Base-by-base conservation (phyloP, 2,113 vertebrate genomes). In the Mirza zaza region DNA sequence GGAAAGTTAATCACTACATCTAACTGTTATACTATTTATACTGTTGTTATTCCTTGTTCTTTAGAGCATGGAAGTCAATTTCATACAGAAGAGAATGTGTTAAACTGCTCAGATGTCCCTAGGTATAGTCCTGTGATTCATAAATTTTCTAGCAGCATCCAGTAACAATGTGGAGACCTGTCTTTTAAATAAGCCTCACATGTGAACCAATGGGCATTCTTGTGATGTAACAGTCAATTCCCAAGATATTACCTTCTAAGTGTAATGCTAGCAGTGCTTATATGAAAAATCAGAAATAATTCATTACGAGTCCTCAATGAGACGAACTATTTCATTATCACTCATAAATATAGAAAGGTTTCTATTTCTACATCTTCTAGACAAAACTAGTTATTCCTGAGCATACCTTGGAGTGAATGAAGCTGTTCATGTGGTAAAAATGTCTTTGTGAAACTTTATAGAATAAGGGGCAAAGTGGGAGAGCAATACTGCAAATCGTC, bases 301-400 rank as follows among this genome's bases (percentile, higher is more conserved):
- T 94, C 29, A 96, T 81, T 63, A 48, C 21, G 87, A 50, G 80
- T 87, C 79, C 59, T 42, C 36, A 86, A 70, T 27, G 36, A 94
- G n/a, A 42, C 67, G 45, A 91, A 73, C 13, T 50, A 85, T 65
- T 90, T 77, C 39, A 80, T 87, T 84, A 70, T 61, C 71, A 84
- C 70, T 87, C 52, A 81, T 94, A 90, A 94, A 91, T 92, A 84
- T 79, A 91, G 48, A 97, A 68, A 84, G 68, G 36, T 48, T 84
- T 89, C 50, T 42, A 45, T 48, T 84, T 89, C 50, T 42, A 45
- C 29, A 75, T 67, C 50, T 85, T 45, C 8, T 50, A 52, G 34
- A 89, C 20, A 85, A 73, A 79, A 13, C 42, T 59, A 48, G 48
- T 5, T 91, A 25, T 81, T 97, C 79, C 52, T 59, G 4, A 76